A percentile compares a stretch with the other conserved stretches of the same genome.
Evolutionary conservation across 2,113 vertebrate species (phyloP).

Genomic region (Calypte anna): DNA sequence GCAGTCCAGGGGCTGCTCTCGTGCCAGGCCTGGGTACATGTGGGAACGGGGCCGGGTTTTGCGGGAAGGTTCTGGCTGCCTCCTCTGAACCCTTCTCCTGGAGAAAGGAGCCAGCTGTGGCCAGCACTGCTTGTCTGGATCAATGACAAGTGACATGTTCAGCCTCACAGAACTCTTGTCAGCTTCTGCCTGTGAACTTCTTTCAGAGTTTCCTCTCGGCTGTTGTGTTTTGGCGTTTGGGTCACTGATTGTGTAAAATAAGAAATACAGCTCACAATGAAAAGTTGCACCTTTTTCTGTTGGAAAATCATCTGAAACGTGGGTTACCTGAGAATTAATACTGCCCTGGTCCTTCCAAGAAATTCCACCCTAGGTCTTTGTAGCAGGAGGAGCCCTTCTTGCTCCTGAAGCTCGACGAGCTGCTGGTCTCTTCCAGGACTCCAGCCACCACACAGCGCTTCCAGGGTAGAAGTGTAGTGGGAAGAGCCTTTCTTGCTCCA

Average conservation of each 20-base stretch:
- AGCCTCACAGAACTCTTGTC: not conserved
- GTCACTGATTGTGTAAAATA: not conserved
- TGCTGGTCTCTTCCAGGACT: too few relatives aligned
- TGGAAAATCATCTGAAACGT: not conserved
- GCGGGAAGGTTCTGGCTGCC: not conserved
- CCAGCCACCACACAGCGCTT: too few relatives aligned
- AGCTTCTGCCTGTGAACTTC: not conserved
- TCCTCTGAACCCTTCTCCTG: not conserved
- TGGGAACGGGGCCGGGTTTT: not conserved
- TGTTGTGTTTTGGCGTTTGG: not conserved
- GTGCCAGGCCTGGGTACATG: not conserved
- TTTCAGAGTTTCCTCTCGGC: not conserved
- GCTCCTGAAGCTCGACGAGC: too few relatives aligned
- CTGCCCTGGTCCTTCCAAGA: not conserved
- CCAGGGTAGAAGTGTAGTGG: too few relatives aligned
- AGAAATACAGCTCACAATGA: not conserved
- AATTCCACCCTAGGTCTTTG: not conserved
- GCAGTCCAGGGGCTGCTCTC: fast-evolving
- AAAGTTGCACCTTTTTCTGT: not conserved
- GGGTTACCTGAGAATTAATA: not conserved
- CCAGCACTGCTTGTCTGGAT: not conserved
- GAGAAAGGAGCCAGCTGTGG: not conserved
- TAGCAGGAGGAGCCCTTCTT: too few relatives aligned
- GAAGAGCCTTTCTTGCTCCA: too few relatives aligned
- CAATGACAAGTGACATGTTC: not conserved